Base-by-base conservation (phyloP, 2,797 vertebrate species). In the Prionace glauca region DNA sequence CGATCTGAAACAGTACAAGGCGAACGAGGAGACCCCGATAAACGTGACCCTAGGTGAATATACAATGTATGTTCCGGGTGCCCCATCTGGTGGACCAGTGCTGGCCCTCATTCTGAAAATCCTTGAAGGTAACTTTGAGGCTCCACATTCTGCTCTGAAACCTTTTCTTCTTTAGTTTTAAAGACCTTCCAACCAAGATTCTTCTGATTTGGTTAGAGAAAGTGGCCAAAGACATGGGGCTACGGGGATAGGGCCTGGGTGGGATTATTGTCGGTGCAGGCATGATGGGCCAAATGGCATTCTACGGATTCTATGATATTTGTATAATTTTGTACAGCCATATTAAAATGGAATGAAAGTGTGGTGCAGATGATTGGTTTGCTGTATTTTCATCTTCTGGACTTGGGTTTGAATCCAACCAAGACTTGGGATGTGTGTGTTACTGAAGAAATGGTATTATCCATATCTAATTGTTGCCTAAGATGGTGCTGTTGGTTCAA, bases 71-170 rank as follows among this genome's bases (percentile, higher is more conserved):
- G 69, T 77, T n/a, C 41, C 93, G 8, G 71, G 67, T 60, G 67
- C 71, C 16, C 93, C 93, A 56, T 95, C 93, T 18, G 71, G 93
- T 5, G 93, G 93, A 24, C 93, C 93, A 18, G 93, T 95, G 36
- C 93, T 95, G n/a, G 93, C 69, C 7, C 71, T 95, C 71, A 95
- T 95, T 56, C 71, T 95, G 41, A 72, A 72, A 95, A 95, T 95
- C 32, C 93, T 95, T 4, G 45, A 74, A 77, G 93, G 93, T 95
- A 95, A 56, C 45, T 18, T 32, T 45, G 8, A 69, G 20, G 62
- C 50, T 88, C 50, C 11, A 84, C 4, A 9, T 1, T 84, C 24
- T 60, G 50, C 14, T 14, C 56, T 32, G 45, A 88, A 77, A 88
- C 16, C 24, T 18, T 84, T 84, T 65, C 1, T 36, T 65, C 60